Conservation (phyloP, 2,888 invertebrate genomes). For the Digitonthophagus gazella region DNA sequence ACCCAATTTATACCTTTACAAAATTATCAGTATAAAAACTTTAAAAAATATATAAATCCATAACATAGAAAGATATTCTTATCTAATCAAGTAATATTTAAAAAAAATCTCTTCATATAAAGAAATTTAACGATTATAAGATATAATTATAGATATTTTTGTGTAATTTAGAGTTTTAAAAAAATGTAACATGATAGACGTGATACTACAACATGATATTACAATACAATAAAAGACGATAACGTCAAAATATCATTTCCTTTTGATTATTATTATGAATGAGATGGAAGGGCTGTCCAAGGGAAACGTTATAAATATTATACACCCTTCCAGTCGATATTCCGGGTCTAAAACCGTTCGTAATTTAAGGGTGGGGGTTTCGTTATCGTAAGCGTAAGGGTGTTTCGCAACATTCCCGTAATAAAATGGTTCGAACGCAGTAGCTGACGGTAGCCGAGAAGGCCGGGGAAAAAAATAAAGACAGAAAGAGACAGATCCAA, state of each 20-base stretch:
- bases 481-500: not conserved
- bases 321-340: slow-evolving; percentile 7
- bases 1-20: too few relatives aligned
- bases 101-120: too few relatives aligned
- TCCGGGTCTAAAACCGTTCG: slow-evolving; percentile 1
- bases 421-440: not conserved
- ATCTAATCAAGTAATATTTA: too few relatives aligned
- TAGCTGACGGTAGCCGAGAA: not conserved
- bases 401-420: not conserved
- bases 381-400: not conserved
- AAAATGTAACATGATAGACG: too few relatives aligned
- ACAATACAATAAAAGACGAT: not conserved
- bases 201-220: too few relatives aligned
- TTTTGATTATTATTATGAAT: not conserved
- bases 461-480: not conserved
- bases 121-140: too few relatives aligned
- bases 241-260: not conserved
- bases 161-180: too few relatives aligned
- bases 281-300: not conserved
- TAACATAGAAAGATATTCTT: too few relatives aligned
- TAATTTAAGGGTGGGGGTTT: not conserved
- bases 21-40: too few relatives aligned
- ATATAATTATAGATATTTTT: too few relatives aligned
- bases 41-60: too few relatives aligned
- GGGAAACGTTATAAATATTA: not conserved